These are phyloP conservation scores for Semicossyphus pulcher DNA, from an alignment of 2,113 vertebrate genomes.

Conservation along the genomic window DNA sequence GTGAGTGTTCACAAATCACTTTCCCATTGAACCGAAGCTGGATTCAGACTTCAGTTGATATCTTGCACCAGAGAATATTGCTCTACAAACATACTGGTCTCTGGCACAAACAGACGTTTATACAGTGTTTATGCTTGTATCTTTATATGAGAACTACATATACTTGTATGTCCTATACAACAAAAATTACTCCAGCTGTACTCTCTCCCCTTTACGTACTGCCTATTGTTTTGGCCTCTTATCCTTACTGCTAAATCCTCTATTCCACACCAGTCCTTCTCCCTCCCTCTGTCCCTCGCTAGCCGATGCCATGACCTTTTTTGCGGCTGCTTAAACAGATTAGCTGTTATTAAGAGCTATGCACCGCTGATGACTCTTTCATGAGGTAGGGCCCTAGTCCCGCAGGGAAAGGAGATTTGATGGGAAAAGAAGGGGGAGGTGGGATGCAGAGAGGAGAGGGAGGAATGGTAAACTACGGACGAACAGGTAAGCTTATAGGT, in stretches of 20 bases:
- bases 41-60: slow-evolving; percentile 57
- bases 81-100: slow-evolving; percentile 28
- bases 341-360: slow-evolving; percentile 83
- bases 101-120: slow-evolving; percentile 3
- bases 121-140: slow-evolving; percentile 7
- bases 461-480: slow-evolving; percentile 1
- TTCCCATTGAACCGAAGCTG: slow-evolving; percentile 74
- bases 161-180: neutral
- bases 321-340: slow-evolving; percentile 83
- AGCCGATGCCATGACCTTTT: slow-evolving; percentile 80
- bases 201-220: neutral
- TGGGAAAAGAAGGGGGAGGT: slow-evolving; percentile 15
- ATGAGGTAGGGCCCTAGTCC: slow-evolving; percentile 71
- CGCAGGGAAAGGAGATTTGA: slow-evolving; percentile 37
- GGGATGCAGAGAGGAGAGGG: slow-evolving; percentile 12
- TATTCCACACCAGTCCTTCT: slow-evolving; percentile 57
- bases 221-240: slow-evolving; percentile 22
- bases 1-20: slow-evolving; percentile 83
- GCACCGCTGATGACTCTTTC: slow-evolving; percentile 80
- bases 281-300: slow-evolving; percentile 53
- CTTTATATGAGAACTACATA: slow-evolving; percentile 20
- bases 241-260: slow-evolving; percentile 54
- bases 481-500: slow-evolving; percentile 21
- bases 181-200: slow-evolving; percentile 4
- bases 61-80: slow-evolving; percentile 32